A percentile compares a stretch with the other conserved stretches of the same genome.
These are phyloP conservation scores for Drosophila bocqueti DNA, from an alignment of 1,140 invertebrate species.

Conservation along the genomic window DNA sequence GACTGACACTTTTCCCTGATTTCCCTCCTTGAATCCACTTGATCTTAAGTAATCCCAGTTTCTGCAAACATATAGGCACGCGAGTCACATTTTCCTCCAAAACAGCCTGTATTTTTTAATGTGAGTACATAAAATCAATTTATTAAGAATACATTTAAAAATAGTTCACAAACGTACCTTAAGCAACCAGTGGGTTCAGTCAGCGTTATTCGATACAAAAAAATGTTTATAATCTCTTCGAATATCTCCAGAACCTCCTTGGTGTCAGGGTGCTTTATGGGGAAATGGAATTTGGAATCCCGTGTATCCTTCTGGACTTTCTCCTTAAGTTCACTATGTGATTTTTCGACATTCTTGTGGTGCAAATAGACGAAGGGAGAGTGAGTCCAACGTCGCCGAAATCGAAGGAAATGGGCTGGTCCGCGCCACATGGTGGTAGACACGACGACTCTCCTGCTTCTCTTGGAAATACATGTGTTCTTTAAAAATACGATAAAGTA, in stretches of 20 bases:
- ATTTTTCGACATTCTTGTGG: neutral
- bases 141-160: neutral
- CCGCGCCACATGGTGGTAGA: neutral
- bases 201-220: conserved; percentile 86
- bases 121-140: neutral
- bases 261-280: conserved; percentile 90
- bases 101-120: conserved; percentile 86
- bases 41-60: no score
- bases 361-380: conserved; percentile 9
- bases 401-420: neutral
- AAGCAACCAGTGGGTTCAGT: neutral
- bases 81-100: conserved; percentile 88
- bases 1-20: conserved; percentile 90
- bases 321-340: conserved; percentile 71
- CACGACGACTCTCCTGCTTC: neutral
- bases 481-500: conserved; percentile 1
- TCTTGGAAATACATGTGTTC: conserved; percentile 5
- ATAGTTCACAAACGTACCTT: neutral
- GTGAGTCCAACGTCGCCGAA: neutral
- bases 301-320: neutral
- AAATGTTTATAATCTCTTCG: conserved; percentile 92
- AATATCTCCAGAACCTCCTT: conserved; percentile 89
- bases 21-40: no score
- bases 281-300: conserved; percentile 94
- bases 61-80: conserved; percentile 87